These are phyloP conservation scores for Plebejus argus DNA, from an alignment of 2,888 invertebrate species.

Conservation along the genomic window DNA sequence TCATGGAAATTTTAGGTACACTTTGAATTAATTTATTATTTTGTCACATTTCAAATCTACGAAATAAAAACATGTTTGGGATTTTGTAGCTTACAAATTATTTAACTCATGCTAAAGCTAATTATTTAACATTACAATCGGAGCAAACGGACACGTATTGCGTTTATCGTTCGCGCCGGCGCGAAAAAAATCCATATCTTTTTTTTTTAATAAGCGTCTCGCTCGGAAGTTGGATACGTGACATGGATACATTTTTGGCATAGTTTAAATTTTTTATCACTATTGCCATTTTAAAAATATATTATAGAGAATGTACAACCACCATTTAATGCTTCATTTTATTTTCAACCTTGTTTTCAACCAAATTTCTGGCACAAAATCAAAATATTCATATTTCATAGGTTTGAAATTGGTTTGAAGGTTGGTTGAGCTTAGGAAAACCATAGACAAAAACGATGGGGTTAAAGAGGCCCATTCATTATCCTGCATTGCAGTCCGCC, in stretches of 20 bases:
- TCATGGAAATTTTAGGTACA: slow-evolving; percentile 19
- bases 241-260: slow-evolving; percentile 11
- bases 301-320: too few species aligned
- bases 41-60: slow-evolving; percentile 26
- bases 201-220: slow-evolving; percentile 38
- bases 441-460: too few species aligned
- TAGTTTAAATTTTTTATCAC: not conserved
- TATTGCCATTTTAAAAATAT: too few species aligned
- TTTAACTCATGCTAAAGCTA: slow-evolving; percentile 22
- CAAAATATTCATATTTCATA: too few species aligned
- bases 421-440: too few species aligned
- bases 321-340: too few species aligned
- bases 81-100: not conserved
- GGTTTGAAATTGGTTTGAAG: too few species aligned
- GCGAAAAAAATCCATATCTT: slow-evolving; percentile 74
- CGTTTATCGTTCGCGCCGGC: slow-evolving; percentile 72
- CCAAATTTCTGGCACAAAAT: too few species aligned
- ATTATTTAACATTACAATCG: not conserved
- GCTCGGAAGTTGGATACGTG: too few species aligned
- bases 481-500: too few species aligned
- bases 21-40: not conserved
- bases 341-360: too few species aligned
- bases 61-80: slow-evolving; percentile 22
- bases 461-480: too few species aligned
- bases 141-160: slow-evolving; percentile 6